Percentiles rank a stretch among this genome's conserved stretches.
These are phyloP conservation scores for Peromyscus aztecus DNA, from an alignment of 2,797 vertebrate species.

Conservation along the genomic window DNA sequence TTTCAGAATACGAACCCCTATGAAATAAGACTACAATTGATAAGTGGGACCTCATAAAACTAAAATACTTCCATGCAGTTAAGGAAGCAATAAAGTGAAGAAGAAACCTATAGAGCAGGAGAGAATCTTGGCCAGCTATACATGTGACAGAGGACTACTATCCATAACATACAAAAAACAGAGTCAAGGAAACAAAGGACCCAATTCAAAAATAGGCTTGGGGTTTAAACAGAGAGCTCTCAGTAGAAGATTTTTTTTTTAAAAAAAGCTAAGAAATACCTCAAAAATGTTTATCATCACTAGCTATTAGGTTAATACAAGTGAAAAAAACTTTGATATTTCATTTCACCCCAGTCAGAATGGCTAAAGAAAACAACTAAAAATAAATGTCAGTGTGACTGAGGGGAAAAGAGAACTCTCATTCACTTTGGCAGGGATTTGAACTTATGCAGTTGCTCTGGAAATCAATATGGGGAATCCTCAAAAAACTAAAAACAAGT, in stretches of 20 bases:
- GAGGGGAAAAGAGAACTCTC: not conserved
- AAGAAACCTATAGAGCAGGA: not conserved
- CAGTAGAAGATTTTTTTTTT: not conserved
- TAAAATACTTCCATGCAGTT: not conserved
- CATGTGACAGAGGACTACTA: not conserved
- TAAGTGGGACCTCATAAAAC: not conserved
- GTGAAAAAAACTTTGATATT: not conserved
- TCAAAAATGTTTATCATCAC: not conserved
- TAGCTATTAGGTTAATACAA: not conserved
- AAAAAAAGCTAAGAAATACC: not conserved
- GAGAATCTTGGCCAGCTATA: not conserved
- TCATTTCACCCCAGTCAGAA: not conserved
- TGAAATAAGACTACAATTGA: not conserved
- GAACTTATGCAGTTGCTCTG: not conserved
- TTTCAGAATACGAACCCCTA: not conserved
- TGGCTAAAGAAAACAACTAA: not conserved
- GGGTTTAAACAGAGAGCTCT: not conserved
- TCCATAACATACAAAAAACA: not conserved
- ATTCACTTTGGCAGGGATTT: not conserved
- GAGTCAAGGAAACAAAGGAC: not conserved
- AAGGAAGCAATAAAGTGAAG: not conserved
- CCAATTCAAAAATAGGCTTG: not conserved
- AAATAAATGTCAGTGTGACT: not conserved
- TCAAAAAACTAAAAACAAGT: not conserved
- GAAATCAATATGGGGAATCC: not conserved